Base-by-base conservation (phyloP, 2,888 invertebrate genomes). In the Ceramica pisi region DNA sequence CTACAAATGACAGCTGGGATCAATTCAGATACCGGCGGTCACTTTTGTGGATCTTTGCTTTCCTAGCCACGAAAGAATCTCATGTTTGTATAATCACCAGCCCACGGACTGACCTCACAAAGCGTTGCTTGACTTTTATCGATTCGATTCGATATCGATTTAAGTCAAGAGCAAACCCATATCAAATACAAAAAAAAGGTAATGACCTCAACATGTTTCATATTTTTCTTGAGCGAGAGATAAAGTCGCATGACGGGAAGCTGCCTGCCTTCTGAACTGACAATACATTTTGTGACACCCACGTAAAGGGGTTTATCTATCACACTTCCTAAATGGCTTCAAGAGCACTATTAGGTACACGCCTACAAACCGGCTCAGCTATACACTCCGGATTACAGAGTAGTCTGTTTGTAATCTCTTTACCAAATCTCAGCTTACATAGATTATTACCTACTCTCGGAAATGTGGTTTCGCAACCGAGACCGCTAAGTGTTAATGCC, bases 371-470 rank as follows among this genome's bases (percentile, higher is more conserved):
- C 21, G 19, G 21, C 19, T 31, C 21, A 14, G 21, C 19, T 31
- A 10, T 26, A 50, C 7, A 35, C 31, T 31, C 41, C 48, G 12
- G n/a, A 46, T 21, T 38, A 69, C 38, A 19, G 26, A 16, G 46
- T 46, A 26, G 38, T 55, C 12, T 46, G 9, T 53, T 8, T 16
- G 19, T 63, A 41, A 73, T 73, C 46, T 62, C 44, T 73, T 51
- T 38, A 63, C 38, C n/a, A 35, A 53, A 71, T 62, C 53, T 55
- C 53, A 74, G 46, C 26, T 46, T 55, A 46, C 64, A 63, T 46
- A 71, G 59, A 71, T 71, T 48, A 71, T 71, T 48, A 71, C 21
- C 44, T 59, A 51, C 72, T 38, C 46, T 41, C 16, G 2, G 74
- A 16, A 55, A 73, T 46, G 53, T 41, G 63, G 51, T 55, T 63